Conservation (phyloP, 2,797 vertebrate species). For the Enteromius radiatus region DNA sequence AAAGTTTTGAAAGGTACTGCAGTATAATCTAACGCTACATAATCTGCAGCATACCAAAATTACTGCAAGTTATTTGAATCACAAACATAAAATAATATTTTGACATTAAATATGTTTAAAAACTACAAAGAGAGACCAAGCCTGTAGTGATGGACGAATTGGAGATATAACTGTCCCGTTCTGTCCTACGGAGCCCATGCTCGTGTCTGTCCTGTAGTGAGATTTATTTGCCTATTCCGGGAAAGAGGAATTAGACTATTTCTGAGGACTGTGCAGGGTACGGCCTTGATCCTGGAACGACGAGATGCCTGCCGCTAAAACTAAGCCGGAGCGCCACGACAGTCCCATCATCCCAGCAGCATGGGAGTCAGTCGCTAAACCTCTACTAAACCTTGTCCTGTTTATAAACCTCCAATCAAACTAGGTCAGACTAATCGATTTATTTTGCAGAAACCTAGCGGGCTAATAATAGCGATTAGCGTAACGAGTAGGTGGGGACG, state of each 20-base stretch:
- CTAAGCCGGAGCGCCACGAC: not conserved
- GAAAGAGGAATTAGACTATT: constrained; percentile 14
- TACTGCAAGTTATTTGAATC: not conserved
- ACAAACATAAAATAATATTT: not conserved
- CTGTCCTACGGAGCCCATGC: not conserved
- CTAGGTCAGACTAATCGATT: constrained; percentile 67
- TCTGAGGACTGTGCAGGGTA: not conserved
- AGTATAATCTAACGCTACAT: not conserved
- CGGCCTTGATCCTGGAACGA: constrained; percentile 14
- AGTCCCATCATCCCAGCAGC: not conserved
- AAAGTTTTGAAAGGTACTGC: not conserved
- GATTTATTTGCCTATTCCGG: constrained; percentile 18
- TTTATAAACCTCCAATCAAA: constrained; percentile 39
- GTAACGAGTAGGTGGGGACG: constrained; percentile 28
- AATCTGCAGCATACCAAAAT: not conserved
- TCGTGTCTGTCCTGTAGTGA: not conserved
- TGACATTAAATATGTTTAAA: not conserved
- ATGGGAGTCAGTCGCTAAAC: constrained; percentile 5
- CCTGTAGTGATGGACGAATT: not conserved
- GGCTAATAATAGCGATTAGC: constrained; percentile 60
- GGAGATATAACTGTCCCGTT: not conserved
- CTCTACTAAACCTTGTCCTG: not conserved
- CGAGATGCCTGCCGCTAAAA: constrained; percentile 4
- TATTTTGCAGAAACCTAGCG: constrained; percentile 51
- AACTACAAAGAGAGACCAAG: not conserved